Conservation (phyloP, 92 coral and sea anemone genomes). For the Isaurus tuberculatus region DNA sequence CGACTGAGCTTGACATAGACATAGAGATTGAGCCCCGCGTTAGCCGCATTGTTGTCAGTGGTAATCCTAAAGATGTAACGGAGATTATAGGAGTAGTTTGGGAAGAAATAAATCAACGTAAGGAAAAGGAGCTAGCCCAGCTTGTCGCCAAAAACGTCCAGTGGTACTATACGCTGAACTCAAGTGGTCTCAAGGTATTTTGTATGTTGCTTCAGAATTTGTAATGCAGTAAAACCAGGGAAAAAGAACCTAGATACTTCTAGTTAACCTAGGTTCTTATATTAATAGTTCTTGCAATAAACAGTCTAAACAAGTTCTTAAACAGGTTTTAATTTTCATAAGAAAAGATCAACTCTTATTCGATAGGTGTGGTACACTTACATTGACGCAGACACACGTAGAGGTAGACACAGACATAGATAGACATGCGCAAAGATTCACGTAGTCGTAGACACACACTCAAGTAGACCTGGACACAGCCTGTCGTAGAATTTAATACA, state of each 20-base stretch:
- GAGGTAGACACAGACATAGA: background rate
- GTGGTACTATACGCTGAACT: constrained; percentile 65
- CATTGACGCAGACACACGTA: background rate
- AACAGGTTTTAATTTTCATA: too few relatives aligned
- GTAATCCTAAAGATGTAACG: constrained; percentile 68
- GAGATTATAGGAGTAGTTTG: constrained; percentile 65
- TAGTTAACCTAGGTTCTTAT: too few relatives aligned
- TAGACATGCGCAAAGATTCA: background rate
- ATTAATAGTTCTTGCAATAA: too few relatives aligned
- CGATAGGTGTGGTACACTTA: background rate
- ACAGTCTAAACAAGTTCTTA: too few relatives aligned
- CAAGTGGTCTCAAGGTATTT: constrained; percentile 24
- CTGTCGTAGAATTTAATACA: too few relatives aligned
- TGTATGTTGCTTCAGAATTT: background rate
- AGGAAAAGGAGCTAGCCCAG: constrained; percentile 63
- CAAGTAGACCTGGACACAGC: too few relatives aligned
- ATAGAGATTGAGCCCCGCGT: constrained; percentile 60
- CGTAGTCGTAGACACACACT: background rate
- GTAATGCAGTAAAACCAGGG: background rate
- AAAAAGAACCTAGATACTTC: too few relatives aligned
- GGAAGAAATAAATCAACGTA: constrained; percentile 67
- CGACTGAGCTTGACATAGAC: constrained; percentile 64
- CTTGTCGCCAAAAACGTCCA: constrained; percentile 66
- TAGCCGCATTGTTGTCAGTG: constrained; percentile 71
- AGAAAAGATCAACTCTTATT: too few relatives aligned